Base-by-base conservation (phyloP, 53 echinoderm and acorn worm species). In the Hippasteria phrygiana region DNA sequence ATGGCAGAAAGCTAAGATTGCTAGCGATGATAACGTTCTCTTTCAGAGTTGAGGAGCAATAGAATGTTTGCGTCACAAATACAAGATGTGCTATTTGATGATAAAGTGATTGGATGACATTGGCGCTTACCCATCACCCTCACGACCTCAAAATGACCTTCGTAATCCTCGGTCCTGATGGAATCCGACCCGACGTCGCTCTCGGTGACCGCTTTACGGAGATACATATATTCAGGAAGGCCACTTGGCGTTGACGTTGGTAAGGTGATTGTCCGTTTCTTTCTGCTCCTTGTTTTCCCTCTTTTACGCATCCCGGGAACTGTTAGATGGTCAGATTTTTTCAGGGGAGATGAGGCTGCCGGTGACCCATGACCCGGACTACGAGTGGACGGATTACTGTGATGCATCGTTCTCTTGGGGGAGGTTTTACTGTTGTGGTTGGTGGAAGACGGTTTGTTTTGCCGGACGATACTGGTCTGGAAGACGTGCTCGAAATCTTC, bases 141-240 rank as follows among this genome's bases (percentile, higher is more conserved):
- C 29, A 93, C 77, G 17, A 73, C 90, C 56, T 74, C 83, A 88
- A 95, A 97, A 40, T 87, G 91, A 41, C 91, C 73, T 53, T 95
- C 93, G 62, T 94, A 97, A 78, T 96, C 93, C 83, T 97, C 95
- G 26, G 98, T 97, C 70, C 89, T 78, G 26, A 96, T 92, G 54
- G 95, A 96, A 59, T 97, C 98, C 14, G 87, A 90, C 8, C 95
- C 98, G 1, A 93, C 76, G 67, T 95, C 96, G 83, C 90, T 88
- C 76, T 96, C 96, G 17, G 90, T 88, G 8, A 95, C 90, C 31
- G 89, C 93, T 55, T 93, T 95, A 41, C 80, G 89, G 71, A 96
- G 37, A 36, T 93, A 96, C 96, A 96, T 96, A 75, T 92, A 95
- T 50, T 95, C 96, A 2, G 96, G 96, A 20, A 96, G 85, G 22